phyloP scores from a whole-genome alignment of 2,113 vertebrate species.

The Eubucco bourcierii region DNA sequence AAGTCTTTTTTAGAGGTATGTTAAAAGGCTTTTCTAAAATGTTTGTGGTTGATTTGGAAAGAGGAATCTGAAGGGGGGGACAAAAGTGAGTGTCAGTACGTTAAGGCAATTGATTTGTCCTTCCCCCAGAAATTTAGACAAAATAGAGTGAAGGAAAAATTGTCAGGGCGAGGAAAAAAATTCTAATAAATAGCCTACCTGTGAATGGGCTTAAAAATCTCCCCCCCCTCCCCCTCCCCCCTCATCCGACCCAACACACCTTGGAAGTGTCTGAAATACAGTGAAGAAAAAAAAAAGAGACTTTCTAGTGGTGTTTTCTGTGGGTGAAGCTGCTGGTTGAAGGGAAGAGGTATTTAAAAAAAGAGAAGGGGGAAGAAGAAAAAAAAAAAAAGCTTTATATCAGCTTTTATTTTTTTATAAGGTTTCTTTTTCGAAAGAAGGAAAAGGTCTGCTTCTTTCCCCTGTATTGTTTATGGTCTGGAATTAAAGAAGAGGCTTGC shows the following conservation, averaged over 20 bases:
- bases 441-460: conserved; percentile 10
- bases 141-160: conserved; percentile 45
- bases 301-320: conserved; percentile 43
- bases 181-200: background rate
- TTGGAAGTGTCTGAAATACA: conserved; percentile 29
- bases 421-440: background rate
- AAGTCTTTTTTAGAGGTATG: background rate
- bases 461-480: conserved; percentile 42
- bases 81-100: conserved; percentile 21
- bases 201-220: conserved; percentile 49
- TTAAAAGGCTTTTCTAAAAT: conserved; percentile 38
- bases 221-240: background rate
- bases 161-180: conserved; percentile 48
- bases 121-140: conserved; percentile 57
- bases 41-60: background rate
- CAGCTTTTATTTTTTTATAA: background rate
- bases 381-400: background rate
- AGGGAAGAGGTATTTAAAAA: conserved; percentile 43
- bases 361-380: too few species aligned
- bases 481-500: conserved; percentile 55
- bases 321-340: conserved; percentile 34
- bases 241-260: too few species aligned
- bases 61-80: conserved; percentile 18
- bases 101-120: conserved; percentile 22
- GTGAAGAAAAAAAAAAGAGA: background rate